phyloP scores from a whole-genome alignment of 2,113 vertebrate genomes.

The Neotragus pygmaeus region DNA sequence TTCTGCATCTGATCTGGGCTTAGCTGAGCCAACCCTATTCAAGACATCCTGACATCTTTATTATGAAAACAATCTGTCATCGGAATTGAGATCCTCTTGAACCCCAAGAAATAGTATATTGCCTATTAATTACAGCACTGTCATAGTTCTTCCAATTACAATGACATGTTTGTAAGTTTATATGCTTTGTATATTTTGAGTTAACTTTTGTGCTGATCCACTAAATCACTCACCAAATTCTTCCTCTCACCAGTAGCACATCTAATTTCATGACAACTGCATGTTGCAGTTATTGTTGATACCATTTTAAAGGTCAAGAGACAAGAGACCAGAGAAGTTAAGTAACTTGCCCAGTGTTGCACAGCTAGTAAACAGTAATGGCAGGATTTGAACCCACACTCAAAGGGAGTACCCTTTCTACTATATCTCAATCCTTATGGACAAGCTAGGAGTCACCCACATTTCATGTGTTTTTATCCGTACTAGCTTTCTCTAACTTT shows the following conservation, averaged over 20 bases:
- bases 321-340: not conserved
- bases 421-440: not conserved
- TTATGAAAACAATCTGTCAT: not conserved
- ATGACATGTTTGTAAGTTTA: not conserved
- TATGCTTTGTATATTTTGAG: not conserved
- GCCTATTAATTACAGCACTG: not conserved
- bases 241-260: not conserved
- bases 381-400: not conserved
- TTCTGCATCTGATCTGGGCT: not conserved
- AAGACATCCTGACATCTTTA: conserved; percentile 12
- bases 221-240: not conserved
- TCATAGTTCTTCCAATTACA: not conserved
- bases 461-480: not conserved
- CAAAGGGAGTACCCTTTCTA: not conserved
- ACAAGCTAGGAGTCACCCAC: not conserved
- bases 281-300: not conserved
- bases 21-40: not conserved
- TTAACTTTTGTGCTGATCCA: not conserved
- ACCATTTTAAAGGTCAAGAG: not conserved
- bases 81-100: not conserved
- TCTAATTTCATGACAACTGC: not conserved
- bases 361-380: not conserved
- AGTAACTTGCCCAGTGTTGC: not conserved
- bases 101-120: not conserved
- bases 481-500: not conserved